Evolutionary conservation across 37 sponge, comb jelly and placozoan genomes (phyloP), one percentile per base, ranked within the genome.

Genomic region (Amphimedon queenslandica): DNA sequence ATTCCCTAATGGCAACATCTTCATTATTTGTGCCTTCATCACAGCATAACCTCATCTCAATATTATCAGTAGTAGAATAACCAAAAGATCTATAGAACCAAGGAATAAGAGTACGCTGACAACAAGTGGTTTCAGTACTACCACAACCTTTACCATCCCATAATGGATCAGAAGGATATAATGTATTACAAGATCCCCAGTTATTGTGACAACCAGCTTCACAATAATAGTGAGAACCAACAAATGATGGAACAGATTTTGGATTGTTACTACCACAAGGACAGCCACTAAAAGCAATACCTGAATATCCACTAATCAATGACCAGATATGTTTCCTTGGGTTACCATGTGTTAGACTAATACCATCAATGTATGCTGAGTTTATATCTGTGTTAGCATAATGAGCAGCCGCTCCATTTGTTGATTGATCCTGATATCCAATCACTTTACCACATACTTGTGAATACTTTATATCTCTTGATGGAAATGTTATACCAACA

Each of bases 291-390:
- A 11, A 13, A 60, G 61, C 27, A 25, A 60, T 25, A 60, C 61
- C 61, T 60, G 8, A 25, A 11, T n/a, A 6, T 25, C 61, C 61
- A 60, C 24, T n/a, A 8, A 66, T 38, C 42, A 69, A 78, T 2
- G 70, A 57, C 79, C 79, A 78, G 1, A 78, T 40, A 37, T 78
- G 79, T 24, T 57, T 69, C 2, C 70, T 69, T 29, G 79, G 79
- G 37, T 35, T 57, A 27, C 70, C 69, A 31, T 69, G 58, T 10
- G 70, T 69, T 2, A 78, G 18, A 55, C 60, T 56, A 31, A 78
- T 42, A 3, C 79, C 79, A 69, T 78, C 79, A 13, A 78, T 38
- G 23, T 69, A 78, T 21, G 24, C 25, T 6, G 55, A 51, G 51
- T 77, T 53, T 1, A 66, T 37, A 8, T 39, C 51, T 25, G 3